Evolutionary conservation across 1,140 invertebrate species (phyloP).

Genomic region (Colletes gigas): DNA sequence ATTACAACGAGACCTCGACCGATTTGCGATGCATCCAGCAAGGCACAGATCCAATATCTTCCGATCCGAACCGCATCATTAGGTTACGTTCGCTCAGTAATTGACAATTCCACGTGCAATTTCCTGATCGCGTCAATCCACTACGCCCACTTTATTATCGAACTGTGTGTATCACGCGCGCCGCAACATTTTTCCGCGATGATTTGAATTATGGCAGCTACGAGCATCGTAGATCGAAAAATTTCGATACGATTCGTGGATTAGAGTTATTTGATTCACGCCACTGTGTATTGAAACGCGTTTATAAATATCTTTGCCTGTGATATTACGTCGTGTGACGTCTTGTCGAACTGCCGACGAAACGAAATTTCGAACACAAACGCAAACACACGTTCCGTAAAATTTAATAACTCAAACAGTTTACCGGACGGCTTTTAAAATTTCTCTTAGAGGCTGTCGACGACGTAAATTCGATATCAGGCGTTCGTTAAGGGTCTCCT

Average conservation of each 20-base stretch:
- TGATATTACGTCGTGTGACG: too few relatives aligned
- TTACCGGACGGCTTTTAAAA: conserved; percentile 3
- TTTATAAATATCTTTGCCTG: too few relatives aligned
- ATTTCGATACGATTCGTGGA: conserved; percentile 15
- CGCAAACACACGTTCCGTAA: too few relatives aligned
- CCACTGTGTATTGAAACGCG: too few relatives aligned
- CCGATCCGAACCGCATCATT: conserved; percentile 34
- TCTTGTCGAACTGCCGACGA: too few relatives aligned
- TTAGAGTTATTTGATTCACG: too few relatives aligned
- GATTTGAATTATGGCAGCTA: conserved; percentile 13
- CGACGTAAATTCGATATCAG: conserved; percentile 5
- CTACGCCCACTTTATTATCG: conserved; percentile 61
- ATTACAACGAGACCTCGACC: conserved; percentile 32
- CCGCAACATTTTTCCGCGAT: conserved; percentile 40
- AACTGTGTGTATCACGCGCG: conserved; percentile 28
- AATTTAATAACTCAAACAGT: not conserved
- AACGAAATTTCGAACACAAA: too few relatives aligned
- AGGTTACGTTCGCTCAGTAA: conserved; percentile 57
- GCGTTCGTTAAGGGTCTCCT: not conserved
- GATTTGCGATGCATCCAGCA: conserved; percentile 31
- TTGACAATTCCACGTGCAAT: conserved; percentile 57
- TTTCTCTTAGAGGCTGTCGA: not conserved
- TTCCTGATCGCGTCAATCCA: conserved; percentile 51
- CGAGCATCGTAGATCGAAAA: not conserved
- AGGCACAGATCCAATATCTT: conserved; percentile 37